Conservation (phyloP, 2,888 invertebrate genomes). For the Tipula lateralis region DNA sequence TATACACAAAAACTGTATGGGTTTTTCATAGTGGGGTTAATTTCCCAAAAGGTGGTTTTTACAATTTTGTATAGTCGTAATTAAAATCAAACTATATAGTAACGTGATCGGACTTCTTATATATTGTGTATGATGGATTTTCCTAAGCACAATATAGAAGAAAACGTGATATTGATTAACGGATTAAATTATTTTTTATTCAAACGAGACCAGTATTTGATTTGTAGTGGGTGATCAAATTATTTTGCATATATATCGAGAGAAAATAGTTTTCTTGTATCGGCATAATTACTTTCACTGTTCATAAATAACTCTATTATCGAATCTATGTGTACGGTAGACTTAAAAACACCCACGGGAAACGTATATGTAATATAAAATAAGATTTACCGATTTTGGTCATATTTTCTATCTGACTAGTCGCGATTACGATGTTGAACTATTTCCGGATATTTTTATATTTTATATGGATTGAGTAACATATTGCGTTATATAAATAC, state of each 20-base stretch:
- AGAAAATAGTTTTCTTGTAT: background rate
- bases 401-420: background rate
- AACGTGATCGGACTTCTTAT: background rate
- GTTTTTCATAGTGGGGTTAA: background rate
- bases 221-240: background rate
- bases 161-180: background rate
- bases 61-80: background rate
- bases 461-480: background rate
- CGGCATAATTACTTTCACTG: background rate
- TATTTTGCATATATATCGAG: background rate
- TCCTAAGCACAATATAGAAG: background rate
- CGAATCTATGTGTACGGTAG: background rate
- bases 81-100: background rate
- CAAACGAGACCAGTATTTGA: too few relatives aligned
- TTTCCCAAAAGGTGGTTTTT: background rate
- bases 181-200: background rate
- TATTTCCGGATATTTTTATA: background rate
- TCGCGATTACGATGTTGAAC: background rate
- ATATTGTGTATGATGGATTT: background rate
- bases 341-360: conserved; percentile 12
- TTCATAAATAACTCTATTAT: background rate
- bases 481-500: too few relatives aligned
- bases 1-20: background rate
- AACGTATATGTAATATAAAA: background rate
- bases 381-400: background rate